These are phyloP conservation scores for Tragelaphus oryx DNA, from an alignment of 2,797 vertebrate species.

Conservation along the genomic window DNA sequence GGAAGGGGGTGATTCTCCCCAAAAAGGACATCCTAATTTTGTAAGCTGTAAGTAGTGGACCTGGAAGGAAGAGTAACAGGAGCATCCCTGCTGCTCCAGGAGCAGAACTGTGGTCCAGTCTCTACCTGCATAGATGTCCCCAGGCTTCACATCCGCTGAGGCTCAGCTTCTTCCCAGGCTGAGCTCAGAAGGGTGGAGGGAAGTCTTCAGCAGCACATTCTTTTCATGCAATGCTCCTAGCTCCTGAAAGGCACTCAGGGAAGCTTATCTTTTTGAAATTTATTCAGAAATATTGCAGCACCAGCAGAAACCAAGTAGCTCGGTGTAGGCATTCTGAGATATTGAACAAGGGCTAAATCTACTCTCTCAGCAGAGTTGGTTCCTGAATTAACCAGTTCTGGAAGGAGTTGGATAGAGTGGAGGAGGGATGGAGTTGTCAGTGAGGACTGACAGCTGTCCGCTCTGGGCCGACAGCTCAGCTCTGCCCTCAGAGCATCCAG, in stretches of 20 bases:
- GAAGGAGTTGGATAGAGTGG: background rate
- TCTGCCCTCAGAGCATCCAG: background rate
- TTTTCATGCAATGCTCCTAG: background rate
- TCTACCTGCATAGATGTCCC: background rate
- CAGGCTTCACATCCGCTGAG: accelerated
- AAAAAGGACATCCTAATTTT: background rate
- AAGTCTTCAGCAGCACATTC: background rate
- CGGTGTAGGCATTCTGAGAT: constrained; percentile 8
- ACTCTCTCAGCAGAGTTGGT: constrained; percentile 17
- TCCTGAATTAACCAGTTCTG: background rate
- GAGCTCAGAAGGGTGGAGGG: background rate
- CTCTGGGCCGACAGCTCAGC: background rate
- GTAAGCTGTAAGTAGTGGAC: background rate
- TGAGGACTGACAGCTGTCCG: background rate
- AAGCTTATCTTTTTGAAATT: constrained; percentile 24
- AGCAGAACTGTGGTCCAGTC: background rate
- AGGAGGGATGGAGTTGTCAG: background rate
- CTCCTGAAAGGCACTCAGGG: constrained; percentile 34
- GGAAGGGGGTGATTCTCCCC: background rate
- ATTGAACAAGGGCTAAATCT: background rate
- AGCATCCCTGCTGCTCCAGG: background rate
- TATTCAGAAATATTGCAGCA: constrained; percentile 57
- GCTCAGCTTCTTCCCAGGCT: background rate
- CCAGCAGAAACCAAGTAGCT: constrained; percentile 52
- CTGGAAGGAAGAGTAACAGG: background rate